These are phyloP conservation scores for Polyergus mexicanus DNA, from an alignment of 1,140 invertebrate genomes.

Conservation along the genomic window DNA sequence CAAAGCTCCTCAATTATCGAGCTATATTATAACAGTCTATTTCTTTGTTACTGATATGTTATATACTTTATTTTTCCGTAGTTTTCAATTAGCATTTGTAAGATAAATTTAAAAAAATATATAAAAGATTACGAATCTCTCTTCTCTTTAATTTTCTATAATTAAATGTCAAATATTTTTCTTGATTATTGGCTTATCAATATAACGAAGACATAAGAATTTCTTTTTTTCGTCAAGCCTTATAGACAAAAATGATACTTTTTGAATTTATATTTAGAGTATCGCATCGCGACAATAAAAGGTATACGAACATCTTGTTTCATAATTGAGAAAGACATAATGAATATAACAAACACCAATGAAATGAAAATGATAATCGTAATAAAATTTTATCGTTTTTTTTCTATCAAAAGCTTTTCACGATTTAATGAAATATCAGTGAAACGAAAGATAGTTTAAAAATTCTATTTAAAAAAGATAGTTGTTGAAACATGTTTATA, in stretches of 20 bases:
- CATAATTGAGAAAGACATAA: not conserved
- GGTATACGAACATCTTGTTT: not conserved
- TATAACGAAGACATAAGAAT: not conserved
- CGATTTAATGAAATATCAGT: not conserved
- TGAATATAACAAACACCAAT: not conserved
- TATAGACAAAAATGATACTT: not conserved
- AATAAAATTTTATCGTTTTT: not conserved
- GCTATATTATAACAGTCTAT: not conserved
- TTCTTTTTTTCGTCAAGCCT: not conserved
- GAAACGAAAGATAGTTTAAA: not conserved
- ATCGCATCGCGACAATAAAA: slow-evolving; percentile 38
- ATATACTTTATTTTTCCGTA: no score
- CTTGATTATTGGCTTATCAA: not conserved
- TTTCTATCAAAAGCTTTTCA: not conserved
- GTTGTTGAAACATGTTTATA: not conserved
- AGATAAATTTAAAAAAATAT: no score
- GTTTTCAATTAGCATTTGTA: no score
- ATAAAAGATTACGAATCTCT: no score
- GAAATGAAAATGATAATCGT: not conserved
- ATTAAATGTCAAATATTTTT: not conserved
- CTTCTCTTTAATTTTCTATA: not conserved
- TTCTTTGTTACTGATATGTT: no score
- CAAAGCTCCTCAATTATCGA: not conserved
- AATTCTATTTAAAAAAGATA: not conserved
- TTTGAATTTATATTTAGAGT: not conserved